Base-by-base conservation (phyloP, 1,140 invertebrate species). In the Lysiphlebus fabarum region DNA sequence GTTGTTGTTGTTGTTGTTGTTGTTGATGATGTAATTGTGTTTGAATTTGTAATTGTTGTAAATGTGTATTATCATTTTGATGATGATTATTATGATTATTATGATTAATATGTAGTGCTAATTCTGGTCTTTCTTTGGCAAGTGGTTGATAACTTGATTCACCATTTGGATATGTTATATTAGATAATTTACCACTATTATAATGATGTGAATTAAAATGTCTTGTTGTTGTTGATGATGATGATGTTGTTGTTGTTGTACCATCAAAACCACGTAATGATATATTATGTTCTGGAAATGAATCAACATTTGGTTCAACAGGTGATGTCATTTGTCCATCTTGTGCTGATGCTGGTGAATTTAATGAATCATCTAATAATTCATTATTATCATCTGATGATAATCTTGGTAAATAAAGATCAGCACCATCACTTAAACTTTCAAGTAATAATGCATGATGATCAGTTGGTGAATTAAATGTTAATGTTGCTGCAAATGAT, bases 401-500 rank as follows among this genome's bases (percentile, higher is more conserved):
- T 47, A 87, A 69, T 63, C 85, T 78, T 58, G 87, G 87, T 8
- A 93, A 73, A 65, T 91, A 87, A 14, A 92, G 78, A 66, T 92
- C 90, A 1, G 89, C 88, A 1, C 89, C 86, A 67, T 90, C 87
- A 36, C 83, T 84, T 0, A 90, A 74, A 57, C 85, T 87, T 65
- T 90, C 88, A 7, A 90, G 72, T 26, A 26, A 26, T 11, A 90
- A 68, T 0, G 85, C 84, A 1, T 74, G 76, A 65, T 89, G 87
- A 75, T 92, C 90, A 11, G 88, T 86, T 2, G 87, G 84, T 14
- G 85, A 86, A 45, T 86, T 87, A 67, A 92, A 90, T 44, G 89
- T 90, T 17, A 92, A 70, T 0, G 89, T 91, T 0, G 88, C 89
- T 5, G 89, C 90, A 67, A 92, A 91, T 69, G 91, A 89, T 11